Base-by-base conservation (phyloP, 1,140 invertebrate species). In the Conopomorpha cramerella region DNA sequence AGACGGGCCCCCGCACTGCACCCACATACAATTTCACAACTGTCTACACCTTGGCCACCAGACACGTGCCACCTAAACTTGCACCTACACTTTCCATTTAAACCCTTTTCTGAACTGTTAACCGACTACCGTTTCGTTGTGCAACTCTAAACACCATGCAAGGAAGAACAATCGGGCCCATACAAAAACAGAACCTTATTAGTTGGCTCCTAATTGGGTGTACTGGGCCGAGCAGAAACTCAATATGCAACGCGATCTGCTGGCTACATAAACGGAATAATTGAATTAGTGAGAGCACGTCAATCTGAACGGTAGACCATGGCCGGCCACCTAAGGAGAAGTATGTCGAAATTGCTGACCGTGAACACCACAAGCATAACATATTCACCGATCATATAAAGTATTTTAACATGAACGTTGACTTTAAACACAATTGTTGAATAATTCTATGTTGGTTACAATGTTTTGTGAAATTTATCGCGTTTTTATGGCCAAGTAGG, bases 81-180 rank as follows among this genome's bases (percentile, higher is more conserved):
- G n/a, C n/a, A n/a, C n/a, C n/a, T n/a, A n/a, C n/a, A n/a, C 44
- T 41, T 43, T 50, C 46, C 55, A 51, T 74, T 74, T 74, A 66
- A 50, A 71, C 52, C 71, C 66, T 64, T 70, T 68, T 63, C 70
- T 71, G 68, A 68, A 64, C 61, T 57, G 51, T n/a, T n/a, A n/a
- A n/a, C n/a, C n/a, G n/a, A n/a, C n/a, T n/a, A n/a, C n/a, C n/a
- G n/a, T n/a, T n/a, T n/a, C n/a, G n/a, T n/a, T n/a, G n/a, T n/a
- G n/a, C n/a, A n/a, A 58, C 53, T 62, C 63, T 62, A 67, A 57
- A 63, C 57, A 67, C 56, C 58, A 62, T 59, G 65, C 56, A 50
- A 42, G 40, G 17, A 54, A 64, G 60, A 71, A 73, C 68, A 70
- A 73, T 70, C 61, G 58, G 52, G 50, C 46, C 45, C 54, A 53